Evolutionary conservation across 2,888 invertebrate genomes (phyloP), one percentile per base, ranked within the genome.

Genomic region (Macroteleia sp.): DNA sequence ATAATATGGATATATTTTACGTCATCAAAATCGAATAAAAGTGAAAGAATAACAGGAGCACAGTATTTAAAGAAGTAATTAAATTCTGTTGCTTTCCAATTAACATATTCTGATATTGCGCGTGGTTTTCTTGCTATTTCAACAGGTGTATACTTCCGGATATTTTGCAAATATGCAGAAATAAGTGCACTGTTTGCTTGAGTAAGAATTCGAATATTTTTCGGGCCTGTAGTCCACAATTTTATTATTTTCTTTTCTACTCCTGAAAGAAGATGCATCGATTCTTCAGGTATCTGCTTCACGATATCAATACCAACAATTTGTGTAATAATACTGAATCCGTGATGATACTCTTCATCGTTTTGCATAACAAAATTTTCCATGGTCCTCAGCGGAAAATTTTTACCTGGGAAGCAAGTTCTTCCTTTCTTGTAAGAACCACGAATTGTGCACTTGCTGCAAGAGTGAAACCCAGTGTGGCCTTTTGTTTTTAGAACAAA

Each of bases 401-500:
- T 25, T 34, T 2, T 54, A 20, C 22, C 36, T 3, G 19, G n/a
- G 2, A 42, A 34, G 19, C 64, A 64, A 1, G 28, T 32, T 14
- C 44, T n/a, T 1, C 32, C 32, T 0, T 52, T 54, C 20, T 17
- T 64, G 14, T 44, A 16, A n/a, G 3, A 9, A 12, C 46, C 46
- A 9, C 3, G 12, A 46, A 64, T 54, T 9, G 41, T 52, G n/a
- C 64, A 64, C 16, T 36, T 61, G 16, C 22, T 48, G 8, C 61
- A 61, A 3, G 25, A 25, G 1, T 6, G 28, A 48, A 25, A 61
- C 9, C 61, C 61, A n/a, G 61, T 36, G 25, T 61, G 61, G 10
- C 48, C 61, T 12, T 61, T 61, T 2, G 48, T 61, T 39, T 48
- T 48, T 6, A 61, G 8, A 39, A 61, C 17, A 34, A 48, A 61